Conservation (phyloP, 2,797 vertebrate genomes). For the Poeciliopsis presidionis region DNA sequence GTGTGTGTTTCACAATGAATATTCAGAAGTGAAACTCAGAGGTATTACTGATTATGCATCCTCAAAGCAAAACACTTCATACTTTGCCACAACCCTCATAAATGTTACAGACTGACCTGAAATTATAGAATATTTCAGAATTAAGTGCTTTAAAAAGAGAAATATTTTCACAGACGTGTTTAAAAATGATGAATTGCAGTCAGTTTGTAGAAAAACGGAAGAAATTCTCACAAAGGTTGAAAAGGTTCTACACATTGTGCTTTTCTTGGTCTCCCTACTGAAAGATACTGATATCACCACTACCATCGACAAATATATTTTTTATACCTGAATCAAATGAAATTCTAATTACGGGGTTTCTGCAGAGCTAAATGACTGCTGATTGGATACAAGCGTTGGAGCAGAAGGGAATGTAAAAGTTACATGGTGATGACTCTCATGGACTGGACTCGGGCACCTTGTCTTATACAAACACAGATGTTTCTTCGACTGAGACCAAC, state of each 20-base stretch:
- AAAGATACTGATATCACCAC: not conserved
- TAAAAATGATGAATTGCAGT: not conserved
- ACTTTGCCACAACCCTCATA: not conserved
- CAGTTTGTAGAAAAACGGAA: not conserved
- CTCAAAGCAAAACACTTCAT: not conserved
- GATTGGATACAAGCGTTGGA: not conserved
- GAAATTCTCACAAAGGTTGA: not conserved
- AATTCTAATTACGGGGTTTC: not conserved
- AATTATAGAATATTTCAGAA: not conserved
- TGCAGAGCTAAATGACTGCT: not conserved
- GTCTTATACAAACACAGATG: not conserved
- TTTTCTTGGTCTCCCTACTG: not conserved
- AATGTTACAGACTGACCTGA: not conserved
- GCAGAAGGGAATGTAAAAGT: not conserved
- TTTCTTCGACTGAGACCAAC: not conserved
- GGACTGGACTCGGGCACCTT: not conserved
- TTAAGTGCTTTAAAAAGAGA: not conserved
- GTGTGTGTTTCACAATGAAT: not conserved
- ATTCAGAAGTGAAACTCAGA: not conserved
- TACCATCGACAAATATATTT: not conserved
- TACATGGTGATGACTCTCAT: not conserved
- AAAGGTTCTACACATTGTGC: not conserved
- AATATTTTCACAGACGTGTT: not conserved
- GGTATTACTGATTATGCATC: not conserved
- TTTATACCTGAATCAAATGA: not conserved